Conservation (phyloP, 2,797 vertebrate species). For the Peromyscus attwateri region DNA sequence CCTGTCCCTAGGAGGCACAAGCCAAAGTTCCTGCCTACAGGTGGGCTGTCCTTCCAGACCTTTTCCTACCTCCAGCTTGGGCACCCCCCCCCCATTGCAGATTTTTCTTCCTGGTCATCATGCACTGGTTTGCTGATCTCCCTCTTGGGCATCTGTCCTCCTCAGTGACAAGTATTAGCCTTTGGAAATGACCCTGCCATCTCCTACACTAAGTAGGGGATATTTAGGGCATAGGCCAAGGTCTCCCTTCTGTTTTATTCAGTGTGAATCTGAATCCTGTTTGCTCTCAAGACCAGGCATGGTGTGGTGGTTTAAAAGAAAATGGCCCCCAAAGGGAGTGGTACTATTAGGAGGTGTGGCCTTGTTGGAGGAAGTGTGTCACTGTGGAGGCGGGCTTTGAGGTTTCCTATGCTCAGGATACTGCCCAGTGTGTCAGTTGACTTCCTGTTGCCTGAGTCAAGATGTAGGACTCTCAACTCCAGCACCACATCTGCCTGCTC, state of each 20-base stretch:
- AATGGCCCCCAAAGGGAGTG: neutral
- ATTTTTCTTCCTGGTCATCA: neutral
- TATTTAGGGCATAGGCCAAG: neutral
- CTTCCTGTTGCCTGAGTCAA: neutral
- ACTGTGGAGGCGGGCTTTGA: neutral
- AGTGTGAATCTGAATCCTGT: neutral
- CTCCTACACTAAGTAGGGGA: neutral
- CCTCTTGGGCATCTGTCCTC: fast-evolving
- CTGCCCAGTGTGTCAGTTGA: neutral
- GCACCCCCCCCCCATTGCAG: no score
- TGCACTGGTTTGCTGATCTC: fast-evolving
- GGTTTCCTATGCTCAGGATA: neutral
- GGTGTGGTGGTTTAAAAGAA: neutral
- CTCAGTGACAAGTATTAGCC: neutral
- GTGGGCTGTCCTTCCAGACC: neutral
- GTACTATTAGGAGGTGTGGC: neutral
- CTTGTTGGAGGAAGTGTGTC: neutral
- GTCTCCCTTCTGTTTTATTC: no score
- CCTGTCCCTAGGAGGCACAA: no score
- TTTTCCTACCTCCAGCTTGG: no score
- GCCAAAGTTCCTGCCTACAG: neutral
- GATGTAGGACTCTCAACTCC: neutral
- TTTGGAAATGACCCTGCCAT: fast-evolving
- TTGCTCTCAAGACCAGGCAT: neutral
- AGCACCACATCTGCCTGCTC: neutral